These are phyloP conservation scores for Lamproptera curius DNA, from an alignment of 2,888 invertebrate genomes.

Conservation along the genomic window DNA sequence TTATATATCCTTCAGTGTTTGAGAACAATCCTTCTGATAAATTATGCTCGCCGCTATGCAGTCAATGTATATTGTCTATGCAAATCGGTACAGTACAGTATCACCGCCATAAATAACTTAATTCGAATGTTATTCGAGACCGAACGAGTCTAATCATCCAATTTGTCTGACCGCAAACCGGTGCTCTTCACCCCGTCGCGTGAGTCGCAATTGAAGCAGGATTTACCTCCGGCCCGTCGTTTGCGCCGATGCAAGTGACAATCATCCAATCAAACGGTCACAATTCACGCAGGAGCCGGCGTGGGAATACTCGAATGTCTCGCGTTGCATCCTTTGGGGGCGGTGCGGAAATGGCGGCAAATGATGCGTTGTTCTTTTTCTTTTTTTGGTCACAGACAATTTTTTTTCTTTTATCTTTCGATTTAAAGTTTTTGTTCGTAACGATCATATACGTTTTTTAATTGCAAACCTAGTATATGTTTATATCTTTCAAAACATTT, in stretches of 20 bases:
- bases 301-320: slow-evolving; percentile 51
- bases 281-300: slow-evolving; percentile 42
- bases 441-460: too few species aligned
- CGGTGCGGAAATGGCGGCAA: slow-evolving; percentile 34
- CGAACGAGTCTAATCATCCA: slow-evolving; percentile 6
- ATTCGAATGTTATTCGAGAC: not conserved
- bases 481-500: too few species aligned
- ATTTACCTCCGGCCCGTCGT: slow-evolving; percentile 16
- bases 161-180: slow-evolving; percentile 9
- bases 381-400: too few species aligned
- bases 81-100: too few species aligned
- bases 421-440: too few species aligned
- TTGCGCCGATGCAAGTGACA: slow-evolving; percentile 31
- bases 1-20: too few species aligned
- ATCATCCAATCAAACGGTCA: slow-evolving; percentile 41
- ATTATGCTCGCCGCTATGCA: too few species aligned
- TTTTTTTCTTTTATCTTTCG: too few species aligned
- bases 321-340: slow-evolving; percentile 48
- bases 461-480: too few species aligned
- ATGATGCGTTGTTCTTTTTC: slow-evolving; percentile 18
- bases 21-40: too few species aligned
- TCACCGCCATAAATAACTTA: not conserved
- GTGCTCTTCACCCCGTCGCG: not conserved
- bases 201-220: slow-evolving; percentile 2
- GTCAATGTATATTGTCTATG: too few species aligned